Percentiles rank a stretch among this genome's conserved stretches.
Conservation (phyloP, 2,888 invertebrate species). For the Synanthedon andrenaeformis region DNA sequence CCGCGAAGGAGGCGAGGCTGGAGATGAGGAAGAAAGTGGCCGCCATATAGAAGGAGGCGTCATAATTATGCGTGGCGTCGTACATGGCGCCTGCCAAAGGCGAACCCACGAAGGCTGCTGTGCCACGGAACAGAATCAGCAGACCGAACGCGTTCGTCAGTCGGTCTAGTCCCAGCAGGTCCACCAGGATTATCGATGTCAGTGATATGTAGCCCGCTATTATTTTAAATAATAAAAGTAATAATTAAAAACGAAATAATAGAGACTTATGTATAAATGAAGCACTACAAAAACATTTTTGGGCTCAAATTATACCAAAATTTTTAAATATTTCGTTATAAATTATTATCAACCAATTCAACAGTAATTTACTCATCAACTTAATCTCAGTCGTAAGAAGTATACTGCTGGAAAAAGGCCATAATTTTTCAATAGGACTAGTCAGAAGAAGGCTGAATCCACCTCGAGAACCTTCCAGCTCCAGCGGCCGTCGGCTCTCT, state of each 20-base stretch:
- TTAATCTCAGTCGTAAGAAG: no score
- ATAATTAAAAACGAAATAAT: no score
- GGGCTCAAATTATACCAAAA: no score
- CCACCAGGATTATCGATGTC: slow-evolving; percentile 97
- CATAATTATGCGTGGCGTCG: slow-evolving; percentile 87
- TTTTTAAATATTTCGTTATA: no score
- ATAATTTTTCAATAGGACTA: no score
- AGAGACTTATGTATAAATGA: no score
- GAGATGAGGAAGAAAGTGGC: slow-evolving; percentile 88
- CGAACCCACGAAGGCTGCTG: slow-evolving; percentile 89
- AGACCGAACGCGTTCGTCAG: slow-evolving; percentile 98
- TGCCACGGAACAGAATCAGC: slow-evolving; percentile 94
- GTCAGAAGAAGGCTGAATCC: no score
- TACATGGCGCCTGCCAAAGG: slow-evolving; percentile 90
- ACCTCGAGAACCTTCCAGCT: no score
- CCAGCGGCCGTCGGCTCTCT: no score
- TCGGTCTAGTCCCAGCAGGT: slow-evolving; percentile 93
- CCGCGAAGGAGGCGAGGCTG: slow-evolving; percentile 85
- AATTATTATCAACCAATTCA: no score
- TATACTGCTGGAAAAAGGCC: no score
- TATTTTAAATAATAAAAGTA: slow-evolving; percentile 11
- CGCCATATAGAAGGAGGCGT: slow-evolving; percentile 92
- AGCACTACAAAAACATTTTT: no score
- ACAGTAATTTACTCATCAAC: background rate
- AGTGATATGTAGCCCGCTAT: slow-evolving; percentile 96